Evolutionary conservation across 1,140 invertebrate genomes (phyloP), one percentile per base, ranked within the genome.

Genomic region (Drosophila paulistorum): DNA sequence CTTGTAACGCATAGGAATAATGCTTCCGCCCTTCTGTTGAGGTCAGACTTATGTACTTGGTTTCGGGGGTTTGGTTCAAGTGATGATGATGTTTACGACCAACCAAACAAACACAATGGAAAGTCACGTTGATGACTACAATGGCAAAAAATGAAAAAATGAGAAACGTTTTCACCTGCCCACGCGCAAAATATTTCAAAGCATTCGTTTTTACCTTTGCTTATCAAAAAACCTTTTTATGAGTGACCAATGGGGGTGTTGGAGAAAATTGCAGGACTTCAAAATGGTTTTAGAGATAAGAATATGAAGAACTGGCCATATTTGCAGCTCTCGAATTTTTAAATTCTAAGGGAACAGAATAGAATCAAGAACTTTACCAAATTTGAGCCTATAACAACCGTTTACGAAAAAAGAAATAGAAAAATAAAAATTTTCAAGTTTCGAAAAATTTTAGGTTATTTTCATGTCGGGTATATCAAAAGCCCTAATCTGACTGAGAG

Each of bases 1-100:
- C 51, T 55, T 48, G 45, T 17, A 48, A 17, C 1, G 45, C 67
- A 77, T 54, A 72, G 74, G 66, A 74, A 74, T 74, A 75, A 71
- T 63, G 72, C 64, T 78, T 75, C 76, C 37, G 37, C 37, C 11
- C 11, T 13, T 39, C 3, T 39, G 3, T 10, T 51, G 45, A 20
- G 17, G 45, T 51, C 45, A 23, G 45, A 48, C 45, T 30, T 30
- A 30, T 30, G 30, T 30, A 26, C 23, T 26, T 26, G 23, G 42
- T 3, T 42, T 42, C n/a, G 20, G 45, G 17, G 45, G 9, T 39
- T 39, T 39, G 10, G 10, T 51, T 23, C 17, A 51, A 23, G 45
- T 51, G 45, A 20, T 10, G 45, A 51, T 20, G 45, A 51, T 51
- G 45, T 51, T 23, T 20, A 51, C 20, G 45, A 51, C 23, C 9